A percentile compares a stretch with the other conserved stretches of the same genome.
Conservation (phyloP, 1,140 invertebrate species). For the Pectinophora gossypiella region DNA sequence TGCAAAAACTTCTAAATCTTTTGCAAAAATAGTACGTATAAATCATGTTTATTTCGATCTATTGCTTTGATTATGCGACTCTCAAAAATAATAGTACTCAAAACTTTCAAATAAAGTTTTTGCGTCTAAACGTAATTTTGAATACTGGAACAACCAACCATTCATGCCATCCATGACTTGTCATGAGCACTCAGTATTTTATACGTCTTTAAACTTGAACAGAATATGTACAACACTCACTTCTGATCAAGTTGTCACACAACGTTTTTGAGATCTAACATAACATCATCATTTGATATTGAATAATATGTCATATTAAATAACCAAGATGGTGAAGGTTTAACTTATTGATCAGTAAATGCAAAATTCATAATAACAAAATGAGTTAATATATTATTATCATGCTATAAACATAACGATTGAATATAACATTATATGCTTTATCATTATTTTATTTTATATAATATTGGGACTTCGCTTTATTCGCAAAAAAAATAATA, state of each 20-base stretch:
- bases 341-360: not conserved
- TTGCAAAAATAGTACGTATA: no score
- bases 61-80: no score
- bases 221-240: not conserved
- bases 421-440: conserved; percentile 23
- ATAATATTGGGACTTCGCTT: conserved; percentile 8
- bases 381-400: conserved; percentile 10
- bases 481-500: no score
- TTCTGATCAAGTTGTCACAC: conserved; percentile 8
- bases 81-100: no score
- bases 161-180: not conserved
- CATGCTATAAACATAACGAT: conserved; percentile 29
- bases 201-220: not conserved
- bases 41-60: no score
- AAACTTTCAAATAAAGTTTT: no score
- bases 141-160: no score
- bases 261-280: conserved; percentile 7
- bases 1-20: no score
- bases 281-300: conserved; percentile 11
- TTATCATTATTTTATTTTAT: conserved; percentile 20
- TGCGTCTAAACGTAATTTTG: no score
- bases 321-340: conserved; percentile 16
- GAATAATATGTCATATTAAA: no score
- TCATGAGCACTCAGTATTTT: not conserved
- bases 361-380: not conserved